Conservation (phyloP, 2,888 invertebrate genomes). For the Synanthedon myopaeformis region DNA sequence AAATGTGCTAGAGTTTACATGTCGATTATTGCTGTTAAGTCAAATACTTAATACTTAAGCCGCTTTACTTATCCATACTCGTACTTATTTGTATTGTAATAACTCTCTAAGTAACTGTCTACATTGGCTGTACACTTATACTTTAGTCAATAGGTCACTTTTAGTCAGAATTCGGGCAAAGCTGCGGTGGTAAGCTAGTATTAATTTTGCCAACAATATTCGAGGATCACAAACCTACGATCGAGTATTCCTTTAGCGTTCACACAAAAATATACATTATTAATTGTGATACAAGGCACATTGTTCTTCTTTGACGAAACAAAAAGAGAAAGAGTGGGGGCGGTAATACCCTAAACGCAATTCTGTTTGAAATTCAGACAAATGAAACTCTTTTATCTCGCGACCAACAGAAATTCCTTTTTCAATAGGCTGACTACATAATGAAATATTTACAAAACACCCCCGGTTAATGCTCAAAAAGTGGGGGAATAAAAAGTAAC, state of each 20-base stretch:
- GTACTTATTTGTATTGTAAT: too few species aligned
- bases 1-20: too few species aligned
- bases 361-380: conserved; percentile 39
- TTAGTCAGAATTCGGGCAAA: neutral
- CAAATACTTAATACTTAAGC: too few species aligned
- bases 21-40: too few species aligned
- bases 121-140: too few species aligned
- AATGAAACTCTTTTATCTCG: conserved; percentile 45
- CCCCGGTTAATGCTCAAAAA: conserved; percentile 41
- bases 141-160: neutral
- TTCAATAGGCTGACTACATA: conserved; percentile 42
- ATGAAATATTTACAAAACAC: conserved; percentile 51
- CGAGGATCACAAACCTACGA: conserved; percentile 4
- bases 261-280: conserved; percentile 17
- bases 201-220: neutral
- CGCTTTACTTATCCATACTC: too few species aligned
- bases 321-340: conserved; percentile 17
- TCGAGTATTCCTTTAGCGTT: conserved; percentile 8
- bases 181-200: neutral
- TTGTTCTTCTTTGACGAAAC: conserved; percentile 26
- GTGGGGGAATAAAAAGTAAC: conserved; percentile 49
- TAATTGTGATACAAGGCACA: conserved; percentile 24
- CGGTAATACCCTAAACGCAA: conserved; percentile 37
- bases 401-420: conserved; percentile 35
- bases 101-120: too few species aligned